Percentiles rank a stretch among this genome's conserved stretches.
phyloP scores from a whole-genome alignment of 1,140 invertebrate species.

The Euwallacea similis region DNA sequence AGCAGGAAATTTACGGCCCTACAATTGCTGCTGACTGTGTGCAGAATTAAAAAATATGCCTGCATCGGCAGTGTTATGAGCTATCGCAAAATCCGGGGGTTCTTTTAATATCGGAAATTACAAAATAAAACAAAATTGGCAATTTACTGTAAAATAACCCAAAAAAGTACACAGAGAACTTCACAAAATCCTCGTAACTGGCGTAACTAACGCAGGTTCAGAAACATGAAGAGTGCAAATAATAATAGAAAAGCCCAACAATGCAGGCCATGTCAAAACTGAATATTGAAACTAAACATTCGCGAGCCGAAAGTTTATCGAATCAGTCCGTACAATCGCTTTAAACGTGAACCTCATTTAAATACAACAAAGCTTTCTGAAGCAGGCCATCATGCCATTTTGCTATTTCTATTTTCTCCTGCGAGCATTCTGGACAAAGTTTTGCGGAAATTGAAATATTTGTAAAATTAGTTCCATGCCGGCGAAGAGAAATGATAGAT shows the following conservation, averaged over 20 bases:
- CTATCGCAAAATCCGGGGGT: constrained; percentile 2
- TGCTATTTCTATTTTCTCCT: constrained; percentile 20
- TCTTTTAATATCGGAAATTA: background rate
- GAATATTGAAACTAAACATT: background rate
- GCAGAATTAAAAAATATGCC: constrained; percentile 28
- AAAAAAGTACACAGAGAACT: no score
- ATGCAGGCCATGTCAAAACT: background rate
- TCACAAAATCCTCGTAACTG: no score
- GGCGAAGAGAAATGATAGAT: background rate
- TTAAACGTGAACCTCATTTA: constrained; percentile 24
- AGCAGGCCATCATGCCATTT: constrained; percentile 16
- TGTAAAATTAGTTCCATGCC: constrained; percentile 26
- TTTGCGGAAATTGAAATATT: constrained; percentile 30
- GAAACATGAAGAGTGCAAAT: no score
- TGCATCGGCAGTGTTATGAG: constrained; percentile 25
- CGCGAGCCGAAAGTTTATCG: background rate
- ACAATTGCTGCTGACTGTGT: constrained; percentile 27
- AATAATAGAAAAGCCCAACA: background rate
- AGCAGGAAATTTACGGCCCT: constrained; percentile 26
- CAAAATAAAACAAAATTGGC: no score
- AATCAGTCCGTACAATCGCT: constrained; percentile 16
- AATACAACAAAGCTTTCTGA: constrained; percentile 27
- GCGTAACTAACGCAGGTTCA: no score
- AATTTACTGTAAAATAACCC: no score
- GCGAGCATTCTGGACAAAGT: constrained; percentile 11